Conservation (phyloP, 2,888 invertebrate species). For the Lithophane semibrunnea region DNA sequence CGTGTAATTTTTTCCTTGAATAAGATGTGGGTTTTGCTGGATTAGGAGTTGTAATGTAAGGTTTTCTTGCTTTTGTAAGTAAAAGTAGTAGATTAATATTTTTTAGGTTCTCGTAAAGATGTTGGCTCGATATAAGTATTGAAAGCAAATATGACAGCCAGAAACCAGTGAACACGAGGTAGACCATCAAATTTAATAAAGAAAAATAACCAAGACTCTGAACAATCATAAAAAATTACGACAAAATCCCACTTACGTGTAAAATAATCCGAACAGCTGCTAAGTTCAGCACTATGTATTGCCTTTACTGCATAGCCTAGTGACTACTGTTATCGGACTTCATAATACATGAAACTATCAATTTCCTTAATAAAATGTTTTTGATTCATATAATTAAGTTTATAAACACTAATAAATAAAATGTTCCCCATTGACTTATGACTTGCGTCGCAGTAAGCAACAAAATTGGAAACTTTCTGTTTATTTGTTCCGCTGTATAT, state of each 20-base stretch:
- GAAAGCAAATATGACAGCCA: background rate
- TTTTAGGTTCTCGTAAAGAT: background rate
- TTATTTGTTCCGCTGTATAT: constrained; percentile 24
- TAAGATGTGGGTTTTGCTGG: constrained; percentile 25
- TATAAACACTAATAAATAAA: constrained; percentile 46
- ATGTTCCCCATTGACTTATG: constrained; percentile 26
- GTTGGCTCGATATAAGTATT: too few species aligned
- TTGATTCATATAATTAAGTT: constrained; percentile 8
- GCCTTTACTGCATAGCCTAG: background rate
- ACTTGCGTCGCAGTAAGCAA: constrained; percentile 29
- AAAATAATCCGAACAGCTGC: background rate
- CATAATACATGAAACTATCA: background rate
- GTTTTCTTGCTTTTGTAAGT: background rate
- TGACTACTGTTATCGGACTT: background rate
- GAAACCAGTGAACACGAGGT: background rate
- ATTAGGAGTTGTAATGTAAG: background rate
- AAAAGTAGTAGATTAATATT: background rate
- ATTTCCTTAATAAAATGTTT: background rate
- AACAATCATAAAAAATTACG: background rate
- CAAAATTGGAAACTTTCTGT: constrained; percentile 37
- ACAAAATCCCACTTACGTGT: background rate
- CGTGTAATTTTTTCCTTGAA: constrained; percentile 56
- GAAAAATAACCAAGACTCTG: background rate
- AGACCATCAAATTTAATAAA: background rate
- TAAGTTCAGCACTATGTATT: background rate